These are phyloP conservation scores for Darevskia mixta DNA, from an alignment of 2,797 vertebrate genomes.

Conservation along the genomic window DNA sequence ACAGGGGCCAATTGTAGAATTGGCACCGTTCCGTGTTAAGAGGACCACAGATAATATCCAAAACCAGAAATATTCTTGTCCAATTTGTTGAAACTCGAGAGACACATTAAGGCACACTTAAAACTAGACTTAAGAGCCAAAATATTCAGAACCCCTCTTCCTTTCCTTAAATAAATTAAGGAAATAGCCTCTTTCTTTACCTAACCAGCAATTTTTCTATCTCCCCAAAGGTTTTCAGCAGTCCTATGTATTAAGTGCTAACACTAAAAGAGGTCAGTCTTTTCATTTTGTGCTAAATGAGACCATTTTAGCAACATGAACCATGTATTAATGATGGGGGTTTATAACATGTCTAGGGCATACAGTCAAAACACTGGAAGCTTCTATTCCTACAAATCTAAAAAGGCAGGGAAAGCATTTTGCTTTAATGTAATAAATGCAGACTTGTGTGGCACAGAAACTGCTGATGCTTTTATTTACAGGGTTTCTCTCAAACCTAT, in stretches of 20 bases:
- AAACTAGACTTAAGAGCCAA: conserved; percentile 22
- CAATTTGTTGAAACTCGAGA: conserved; percentile 27
- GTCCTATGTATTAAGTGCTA: conserved; percentile 16
- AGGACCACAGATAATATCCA: neutral
- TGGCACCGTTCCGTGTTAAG: conserved; percentile 12
- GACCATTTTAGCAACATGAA: neutral
- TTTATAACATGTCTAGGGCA: neutral
- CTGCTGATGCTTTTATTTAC: conserved; percentile 46
- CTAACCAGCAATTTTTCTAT: conserved; percentile 35
- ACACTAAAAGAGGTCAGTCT: conserved; percentile 8
- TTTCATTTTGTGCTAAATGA: neutral
- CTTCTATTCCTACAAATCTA: neutral
- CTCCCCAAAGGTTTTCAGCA: conserved; percentile 30
- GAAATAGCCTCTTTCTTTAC: conserved; percentile 7
- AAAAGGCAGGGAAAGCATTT: conserved; percentile 49
- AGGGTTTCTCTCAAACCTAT: conserved; percentile 38
- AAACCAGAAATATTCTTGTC: conserved; percentile 24
- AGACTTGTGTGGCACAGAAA: conserved; percentile 54
- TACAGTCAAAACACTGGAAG: neutral
- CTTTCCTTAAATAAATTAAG: conserved; percentile 34
- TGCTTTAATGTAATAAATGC: conserved; percentile 39
- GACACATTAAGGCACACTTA: conserved; percentile 64
- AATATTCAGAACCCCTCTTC: conserved; percentile 41
- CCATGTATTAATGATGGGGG: neutral
- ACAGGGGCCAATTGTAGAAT: neutral